phyloP scores from a whole-genome alignment of 2,797 vertebrate species.

The Falco columbarius region DNA sequence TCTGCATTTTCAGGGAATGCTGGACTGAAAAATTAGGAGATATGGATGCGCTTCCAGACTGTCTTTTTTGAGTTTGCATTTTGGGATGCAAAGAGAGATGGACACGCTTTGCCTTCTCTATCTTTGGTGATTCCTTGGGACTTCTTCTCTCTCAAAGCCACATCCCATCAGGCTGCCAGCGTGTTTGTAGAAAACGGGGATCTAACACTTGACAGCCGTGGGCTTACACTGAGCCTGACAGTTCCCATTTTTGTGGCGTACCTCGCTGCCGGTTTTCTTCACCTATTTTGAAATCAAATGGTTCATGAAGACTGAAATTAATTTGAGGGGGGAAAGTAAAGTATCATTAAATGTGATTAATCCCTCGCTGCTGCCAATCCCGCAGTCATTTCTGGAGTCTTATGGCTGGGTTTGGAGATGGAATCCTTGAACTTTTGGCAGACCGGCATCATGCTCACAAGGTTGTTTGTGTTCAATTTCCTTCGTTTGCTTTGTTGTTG shows the following conservation, averaged over 20 bases:
- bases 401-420: not conserved
- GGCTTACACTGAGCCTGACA: not conserved
- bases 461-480: not conserved
- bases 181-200: rapidly evolving
- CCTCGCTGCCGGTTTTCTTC: constrained; percentile 19
- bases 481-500: not conserved
- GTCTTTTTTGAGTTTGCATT: not conserved
- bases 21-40: not conserved
- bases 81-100: rapidly evolving
- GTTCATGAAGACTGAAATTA: constrained; percentile 31
- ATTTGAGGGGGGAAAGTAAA: not conserved
- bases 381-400: not conserved
- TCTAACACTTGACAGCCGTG: rapidly evolving
- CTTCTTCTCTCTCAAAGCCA: rapidly evolving
- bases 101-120: not conserved
- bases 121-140: not conserved
- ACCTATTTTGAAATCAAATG: constrained; percentile 12
- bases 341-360: constrained; percentile 24
- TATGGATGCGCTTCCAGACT: not conserved
- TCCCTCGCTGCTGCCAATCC: not conserved
- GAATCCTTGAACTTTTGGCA: not conserved
- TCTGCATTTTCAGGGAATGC: not conserved
- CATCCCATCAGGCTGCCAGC: rapidly evolving
- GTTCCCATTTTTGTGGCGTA: not conserved
- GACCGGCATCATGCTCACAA: not conserved